Conservation (phyloP, 2,888 invertebrate species). For the Andrena chrysosceles region DNA sequence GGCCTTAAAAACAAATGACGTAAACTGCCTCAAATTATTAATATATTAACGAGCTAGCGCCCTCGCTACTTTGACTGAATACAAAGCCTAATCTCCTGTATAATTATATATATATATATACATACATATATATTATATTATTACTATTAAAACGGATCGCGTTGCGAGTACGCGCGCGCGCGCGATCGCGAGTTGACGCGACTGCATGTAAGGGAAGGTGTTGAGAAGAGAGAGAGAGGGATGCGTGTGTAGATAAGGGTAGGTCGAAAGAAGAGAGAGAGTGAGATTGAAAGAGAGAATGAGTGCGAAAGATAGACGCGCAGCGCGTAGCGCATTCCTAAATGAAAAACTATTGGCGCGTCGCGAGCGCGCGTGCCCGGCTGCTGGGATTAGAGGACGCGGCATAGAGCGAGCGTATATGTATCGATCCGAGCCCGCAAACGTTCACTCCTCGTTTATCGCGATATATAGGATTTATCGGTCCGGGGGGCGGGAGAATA, state of each 20-base stretch:
- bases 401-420: conserved; percentile 31
- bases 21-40: conserved; percentile 76
- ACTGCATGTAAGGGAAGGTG: not conserved
- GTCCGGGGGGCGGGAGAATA: not conserved
- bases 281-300: not conserved
- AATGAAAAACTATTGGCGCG: conserved; percentile 38
- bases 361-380: conserved; percentile 28
- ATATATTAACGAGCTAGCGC: conserved; percentile 73
- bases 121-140: conserved; percentile 21
- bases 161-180: conserved; percentile 3
- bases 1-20: conserved; percentile 74
- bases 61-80: conserved; percentile 69
- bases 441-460: conserved; percentile 64
- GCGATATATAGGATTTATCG: conserved; percentile 48
- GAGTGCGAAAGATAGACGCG: not conserved
- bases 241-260: conserved; percentile 36
- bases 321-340: conserved; percentile 52
- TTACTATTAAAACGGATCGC: conserved; percentile 16
- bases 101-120: conserved; percentile 31
- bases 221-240: not conserved
- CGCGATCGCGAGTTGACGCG: conserved; percentile 10
- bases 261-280: conserved; percentile 33
- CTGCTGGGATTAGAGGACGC: conserved; percentile 43
- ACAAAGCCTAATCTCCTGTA: conserved; percentile 67
- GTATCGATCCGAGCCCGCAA: conserved; percentile 58